These are phyloP conservation scores for Polylopha cassiicola DNA, from an alignment of 2,888 invertebrate genomes.

Conservation along the genomic window DNA sequence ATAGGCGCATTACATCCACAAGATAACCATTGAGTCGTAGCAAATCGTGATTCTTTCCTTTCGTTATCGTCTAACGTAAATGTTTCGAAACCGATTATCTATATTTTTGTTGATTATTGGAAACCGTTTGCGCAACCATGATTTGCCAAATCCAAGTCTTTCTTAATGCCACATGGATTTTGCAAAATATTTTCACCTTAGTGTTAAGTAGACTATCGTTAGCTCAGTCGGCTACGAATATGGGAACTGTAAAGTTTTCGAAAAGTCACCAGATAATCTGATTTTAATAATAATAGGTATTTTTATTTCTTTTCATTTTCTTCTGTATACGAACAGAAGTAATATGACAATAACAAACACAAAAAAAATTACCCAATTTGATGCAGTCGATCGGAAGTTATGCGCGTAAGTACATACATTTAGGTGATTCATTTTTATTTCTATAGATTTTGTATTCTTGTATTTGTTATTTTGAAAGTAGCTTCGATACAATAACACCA, in stretches of 20 bases:
- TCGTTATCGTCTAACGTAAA: constrained; percentile 10
- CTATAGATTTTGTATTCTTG: not conserved
- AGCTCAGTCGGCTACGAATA: no score
- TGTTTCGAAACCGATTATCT: constrained; percentile 17
- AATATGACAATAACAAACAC: no score
- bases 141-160: no score
- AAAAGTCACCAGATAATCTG: no score
- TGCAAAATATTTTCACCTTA: no score
- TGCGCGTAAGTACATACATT: constrained; percentile 3
- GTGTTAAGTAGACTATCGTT: no score
- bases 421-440: not conserved
- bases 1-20: constrained; percentile 5
- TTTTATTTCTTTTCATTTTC: no score
- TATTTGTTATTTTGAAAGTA: not conserved
- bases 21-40: constrained; percentile 10
- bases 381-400: no score
- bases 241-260: no score
- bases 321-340: no score
- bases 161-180: no score
- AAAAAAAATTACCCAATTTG: constrained; percentile 3
- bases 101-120: constrained; percentile 15
- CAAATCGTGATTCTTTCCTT: constrained; percentile 14
- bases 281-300: no score
- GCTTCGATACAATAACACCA: not conserved
- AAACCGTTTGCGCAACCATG: constrained; percentile 8